Base-by-base conservation (phyloP, 2,888 invertebrate species). In the Poecilobothrus nobilitatus region DNA sequence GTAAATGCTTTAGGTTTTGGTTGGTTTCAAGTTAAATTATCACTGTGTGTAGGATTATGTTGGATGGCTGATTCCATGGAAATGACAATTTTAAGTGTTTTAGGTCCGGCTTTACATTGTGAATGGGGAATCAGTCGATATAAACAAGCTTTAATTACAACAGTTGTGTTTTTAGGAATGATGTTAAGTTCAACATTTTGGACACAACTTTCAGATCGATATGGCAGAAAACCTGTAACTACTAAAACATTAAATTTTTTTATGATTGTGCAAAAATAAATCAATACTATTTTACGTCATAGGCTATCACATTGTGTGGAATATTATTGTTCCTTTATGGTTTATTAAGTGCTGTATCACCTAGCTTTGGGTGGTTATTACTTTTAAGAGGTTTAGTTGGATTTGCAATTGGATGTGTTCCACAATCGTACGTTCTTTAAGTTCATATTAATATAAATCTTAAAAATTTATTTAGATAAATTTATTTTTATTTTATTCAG, bases 11-110 rank as follows among this genome's bases (percentile, higher is more conserved):
- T 93, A 65, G 94, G 94, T 1, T 94, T 94, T 81, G 94, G 94
- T 53, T 92, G 91, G 87, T 94, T 94, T 79, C 94, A 94, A 88
- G 91, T 93, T 0, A 92, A 92, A 79, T 79, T 94, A 65, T 93
- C 93, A 0, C 83, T 93, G 21, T 91, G 91, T 76, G 93, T 93
- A 21, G 94, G 94, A 0, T 83, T 93, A 1, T 92, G 93, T 78
- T 92, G 94, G 96, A 97, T 96, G 95, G 95, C 96, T 0, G 97
- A 97, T 81, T 95, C 95, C 68, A 97, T 97, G 96, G 97, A 97
- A 83, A 97, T 97, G 94, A 97, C 96, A 77, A 95, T 97, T 76
- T 83, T 97, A 61, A 94, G 95, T 74, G 95, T 97, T 72, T 83
- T 97, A 62, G 94, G 95, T 20, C 96, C 97, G 15, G 94, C 96